These are phyloP conservation scores for Myotis davidii DNA, from an alignment of 2,113 vertebrate species.

Conservation along the genomic window DNA sequence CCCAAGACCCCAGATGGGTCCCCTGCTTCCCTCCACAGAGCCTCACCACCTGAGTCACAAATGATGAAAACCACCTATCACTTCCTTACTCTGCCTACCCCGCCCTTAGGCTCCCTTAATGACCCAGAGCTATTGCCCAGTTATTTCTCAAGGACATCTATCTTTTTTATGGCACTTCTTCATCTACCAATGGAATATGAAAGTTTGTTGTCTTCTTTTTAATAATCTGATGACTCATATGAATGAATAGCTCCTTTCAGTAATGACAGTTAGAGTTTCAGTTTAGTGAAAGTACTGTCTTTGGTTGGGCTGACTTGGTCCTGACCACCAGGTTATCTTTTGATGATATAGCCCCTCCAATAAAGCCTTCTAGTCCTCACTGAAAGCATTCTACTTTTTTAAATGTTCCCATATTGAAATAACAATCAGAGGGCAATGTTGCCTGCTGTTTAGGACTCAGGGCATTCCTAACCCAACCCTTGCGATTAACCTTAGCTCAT, in stretches of 20 bases:
- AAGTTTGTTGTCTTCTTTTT: not conserved
- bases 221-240: not conserved
- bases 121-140: not conserved
- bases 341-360: not conserved
- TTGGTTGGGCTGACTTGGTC: not conserved
- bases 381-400: not conserved
- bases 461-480: not conserved
- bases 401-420: not conserved
- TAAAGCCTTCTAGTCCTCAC: not conserved
- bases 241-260: not conserved
- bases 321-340: not conserved
- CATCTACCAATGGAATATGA: not conserved
- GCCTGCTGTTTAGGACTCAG: not conserved
- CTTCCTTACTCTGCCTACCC: not conserved
- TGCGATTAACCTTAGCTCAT: not conserved
- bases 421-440: not conserved
- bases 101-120: not conserved
- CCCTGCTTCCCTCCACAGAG: not conserved
- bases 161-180: not conserved
- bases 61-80: constrained; percentile 38
- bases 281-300: not conserved
- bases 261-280: not conserved
- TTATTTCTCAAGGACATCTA: constrained; percentile 47
- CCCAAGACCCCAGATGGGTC: constrained; percentile 57
- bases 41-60: constrained; percentile 27